Evolutionary conservation across 2,113 vertebrate genomes (phyloP).

Genomic region (Perca fluviatilis): DNA sequence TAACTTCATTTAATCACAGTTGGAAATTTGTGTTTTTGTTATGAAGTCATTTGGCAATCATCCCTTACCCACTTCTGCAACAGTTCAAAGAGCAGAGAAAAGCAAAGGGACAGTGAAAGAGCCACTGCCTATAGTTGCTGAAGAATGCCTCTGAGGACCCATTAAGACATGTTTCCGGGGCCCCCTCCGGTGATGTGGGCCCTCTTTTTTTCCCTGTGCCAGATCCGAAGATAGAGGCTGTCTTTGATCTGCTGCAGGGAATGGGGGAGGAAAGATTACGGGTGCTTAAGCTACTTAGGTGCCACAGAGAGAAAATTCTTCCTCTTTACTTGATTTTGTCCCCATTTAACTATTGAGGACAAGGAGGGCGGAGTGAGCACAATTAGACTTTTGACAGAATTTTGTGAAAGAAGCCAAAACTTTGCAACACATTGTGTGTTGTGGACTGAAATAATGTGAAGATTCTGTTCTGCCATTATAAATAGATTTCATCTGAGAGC

Average conservation of each 20-base stretch:
- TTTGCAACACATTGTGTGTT: neutral
- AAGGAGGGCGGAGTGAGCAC: neutral
- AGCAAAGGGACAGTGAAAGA: conserved; percentile 5
- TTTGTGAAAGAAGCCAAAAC: neutral
- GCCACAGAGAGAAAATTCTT: conserved; percentile 37
- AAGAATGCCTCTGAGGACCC: conserved; percentile 51
- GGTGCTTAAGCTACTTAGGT: conserved; percentile 70
- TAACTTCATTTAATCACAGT: conserved; percentile 30
- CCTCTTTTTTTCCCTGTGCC: conserved; percentile 42
- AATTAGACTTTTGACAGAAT: neutral
- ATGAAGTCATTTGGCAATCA: conserved; percentile 47
- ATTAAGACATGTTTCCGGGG: conserved; percentile 73
- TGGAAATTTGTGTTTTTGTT: conserved; percentile 5
- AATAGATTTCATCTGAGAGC: neutral
- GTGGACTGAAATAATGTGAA: neutral
- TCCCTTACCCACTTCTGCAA: conserved; percentile 13
- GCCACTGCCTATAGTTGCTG: conserved; percentile 52
- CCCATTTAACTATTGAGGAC: neutral
- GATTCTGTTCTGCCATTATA: neutral
- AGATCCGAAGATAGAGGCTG: conserved; percentile 58
- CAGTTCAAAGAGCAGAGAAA: conserved; percentile 38
- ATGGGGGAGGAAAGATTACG: conserved; percentile 57
- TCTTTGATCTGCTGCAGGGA: conserved; percentile 74
- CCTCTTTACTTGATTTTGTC: neutral
- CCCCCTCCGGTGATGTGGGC: conserved; percentile 54